Conservation (phyloP, 1,140 invertebrate genomes). For the Eriosoma lanigerum region DNA sequence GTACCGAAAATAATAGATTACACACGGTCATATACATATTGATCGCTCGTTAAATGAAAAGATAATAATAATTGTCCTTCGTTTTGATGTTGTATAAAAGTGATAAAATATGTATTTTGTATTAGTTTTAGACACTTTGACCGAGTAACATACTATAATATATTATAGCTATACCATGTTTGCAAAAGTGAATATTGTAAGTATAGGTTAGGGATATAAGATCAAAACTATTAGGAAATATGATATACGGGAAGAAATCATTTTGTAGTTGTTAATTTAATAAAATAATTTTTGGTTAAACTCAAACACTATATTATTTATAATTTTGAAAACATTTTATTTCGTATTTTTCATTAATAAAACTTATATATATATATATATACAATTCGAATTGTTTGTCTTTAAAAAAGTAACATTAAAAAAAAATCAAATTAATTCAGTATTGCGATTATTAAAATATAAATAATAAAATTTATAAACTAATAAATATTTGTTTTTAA, state of each 20-base stretch:
- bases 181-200: not conserved
- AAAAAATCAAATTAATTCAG: not conserved
- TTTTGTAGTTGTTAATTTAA: too few species aligned
- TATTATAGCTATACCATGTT: not conserved
- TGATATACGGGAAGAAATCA: too few species aligned
- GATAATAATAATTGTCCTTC: not conserved
- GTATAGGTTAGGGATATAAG: not conserved
- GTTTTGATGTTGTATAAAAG: not conserved
- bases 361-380: too few species aligned
- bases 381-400: too few species aligned
- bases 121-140: not conserved
- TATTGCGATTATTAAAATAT: not conserved
- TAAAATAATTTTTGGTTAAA: too few species aligned
- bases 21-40: too few species aligned
- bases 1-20: not conserved
- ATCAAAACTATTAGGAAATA: too few species aligned
- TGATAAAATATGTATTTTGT: not conserved
- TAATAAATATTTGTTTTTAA: slow-evolving; percentile 13
- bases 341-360: too few species aligned
- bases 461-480: not conserved
- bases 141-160: too few species aligned
- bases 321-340: too few species aligned
- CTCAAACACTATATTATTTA: too few species aligned
- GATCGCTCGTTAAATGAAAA: too few species aligned
- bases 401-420: not conserved